phyloP scores from a whole-genome alignment of 1,140 invertebrate genomes.

The Drosophila parvula region DNA sequence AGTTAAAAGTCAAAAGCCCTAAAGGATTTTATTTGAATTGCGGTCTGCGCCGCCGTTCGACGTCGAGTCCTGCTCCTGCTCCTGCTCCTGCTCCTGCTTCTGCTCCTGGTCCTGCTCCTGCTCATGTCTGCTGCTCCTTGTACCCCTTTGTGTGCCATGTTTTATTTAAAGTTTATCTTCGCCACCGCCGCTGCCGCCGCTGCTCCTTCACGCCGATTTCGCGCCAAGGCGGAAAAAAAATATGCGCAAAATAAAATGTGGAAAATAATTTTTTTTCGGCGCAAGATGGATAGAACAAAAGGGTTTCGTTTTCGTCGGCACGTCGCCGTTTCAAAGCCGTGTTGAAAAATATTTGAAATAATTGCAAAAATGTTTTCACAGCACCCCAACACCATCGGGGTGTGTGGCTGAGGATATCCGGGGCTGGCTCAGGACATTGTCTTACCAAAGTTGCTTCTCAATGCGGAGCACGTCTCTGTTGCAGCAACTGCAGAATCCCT shows the following conservation, averaged over 20 bases:
- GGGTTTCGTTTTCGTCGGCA: conserved; percentile 58
- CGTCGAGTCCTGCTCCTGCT: conserved; percentile 36
- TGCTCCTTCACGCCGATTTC: conserved; percentile 40
- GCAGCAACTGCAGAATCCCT: conserved; percentile 24
- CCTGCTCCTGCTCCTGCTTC: too few species aligned
- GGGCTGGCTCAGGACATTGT: conserved; percentile 4
- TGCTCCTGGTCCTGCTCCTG: neutral
- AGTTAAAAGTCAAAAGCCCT: conserved; percentile 83
- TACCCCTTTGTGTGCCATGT: conserved; percentile 64
- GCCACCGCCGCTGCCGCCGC: neutral
- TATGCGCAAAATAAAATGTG: conserved; percentile 79
- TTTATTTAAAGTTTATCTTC: conserved; percentile 82
- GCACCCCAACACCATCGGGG: neutral
- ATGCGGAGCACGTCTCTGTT: conserved; percentile 61
- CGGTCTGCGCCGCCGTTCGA: conserved; percentile 73
- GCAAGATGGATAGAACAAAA: conserved; percentile 59
- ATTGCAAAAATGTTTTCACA: conserved; percentile 74
- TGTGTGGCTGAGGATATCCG: neutral
- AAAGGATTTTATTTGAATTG: conserved; percentile 83
- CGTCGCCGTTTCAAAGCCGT: conserved; percentile 73
- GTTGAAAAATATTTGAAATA: conserved; percentile 83
- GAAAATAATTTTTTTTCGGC: conserved; percentile 73
- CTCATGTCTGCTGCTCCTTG: neutral
- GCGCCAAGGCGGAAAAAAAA: conserved; percentile 64
- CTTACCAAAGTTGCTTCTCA: conserved; percentile 20